These are phyloP conservation scores for Mythimna vitellina DNA, from an alignment of 2,888 invertebrate species.

Conservation along the genomic window DNA sequence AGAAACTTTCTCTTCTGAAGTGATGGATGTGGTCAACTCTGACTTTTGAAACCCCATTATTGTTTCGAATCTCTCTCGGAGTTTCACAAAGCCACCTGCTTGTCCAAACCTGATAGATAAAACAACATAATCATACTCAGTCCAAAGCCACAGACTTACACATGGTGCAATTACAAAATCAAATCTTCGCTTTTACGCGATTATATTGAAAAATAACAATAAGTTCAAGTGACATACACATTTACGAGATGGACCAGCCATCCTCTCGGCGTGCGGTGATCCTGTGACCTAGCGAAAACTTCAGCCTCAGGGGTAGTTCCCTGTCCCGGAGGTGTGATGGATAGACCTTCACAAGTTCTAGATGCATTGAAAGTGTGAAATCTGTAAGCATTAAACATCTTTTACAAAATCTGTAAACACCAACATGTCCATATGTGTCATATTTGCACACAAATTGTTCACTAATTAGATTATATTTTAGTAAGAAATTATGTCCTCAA, in stretches of 20 bases:
- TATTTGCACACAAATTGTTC: not conserved
- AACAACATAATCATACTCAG: slow-evolving; percentile 2
- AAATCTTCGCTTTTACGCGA: no score
- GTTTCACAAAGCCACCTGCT: slow-evolving; percentile 96
- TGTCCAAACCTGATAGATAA: slow-evolving; percentile 93
- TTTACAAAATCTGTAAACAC: slow-evolving; percentile 4
- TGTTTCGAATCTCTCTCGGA: slow-evolving; percentile 95
- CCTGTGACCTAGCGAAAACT: slow-evolving; percentile 93
- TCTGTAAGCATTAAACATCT: slow-evolving; percentile 81
- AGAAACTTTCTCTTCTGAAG: slow-evolving; percentile 84
- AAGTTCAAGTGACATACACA: slow-evolving; percentile 85
- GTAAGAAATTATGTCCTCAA: slow-evolving; percentile 10
- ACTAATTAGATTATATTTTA: slow-evolving; percentile 22
- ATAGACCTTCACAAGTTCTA: slow-evolving; percentile 93
- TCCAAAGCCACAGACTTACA: slow-evolving; percentile 3
- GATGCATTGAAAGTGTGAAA: slow-evolving; percentile 96
- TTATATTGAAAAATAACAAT: no score
- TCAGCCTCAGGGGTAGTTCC: slow-evolving; percentile 84
- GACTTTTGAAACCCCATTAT: slow-evolving; percentile 91
- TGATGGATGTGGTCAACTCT: slow-evolving; percentile 83
- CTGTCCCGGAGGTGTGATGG: slow-evolving; percentile 88
- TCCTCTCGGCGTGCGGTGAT: slow-evolving; percentile 96
- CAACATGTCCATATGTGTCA: not conserved
- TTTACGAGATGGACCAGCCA: slow-evolving; percentile 99
- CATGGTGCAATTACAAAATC: not conserved